phyloP scores from a whole-genome alignment of 2,888 invertebrate species.

The Pseudococcus viburni region DNA sequence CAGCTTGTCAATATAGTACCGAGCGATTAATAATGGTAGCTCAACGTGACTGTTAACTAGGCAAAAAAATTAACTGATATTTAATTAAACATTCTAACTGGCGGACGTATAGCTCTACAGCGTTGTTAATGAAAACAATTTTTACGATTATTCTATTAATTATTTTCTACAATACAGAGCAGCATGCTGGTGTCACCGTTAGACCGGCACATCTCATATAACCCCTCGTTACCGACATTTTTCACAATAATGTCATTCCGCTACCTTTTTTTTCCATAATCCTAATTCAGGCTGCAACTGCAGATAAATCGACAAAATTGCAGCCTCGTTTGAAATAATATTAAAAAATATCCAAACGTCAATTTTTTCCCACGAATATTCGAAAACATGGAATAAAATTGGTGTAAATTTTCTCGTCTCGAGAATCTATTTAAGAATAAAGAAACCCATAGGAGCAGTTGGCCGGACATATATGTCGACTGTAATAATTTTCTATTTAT shows the following conservation, averaged over 20 bases:
- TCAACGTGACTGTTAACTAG: conserved; percentile 37
- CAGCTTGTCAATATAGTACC: conserved; percentile 46
- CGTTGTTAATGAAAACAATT: conserved; percentile 43
- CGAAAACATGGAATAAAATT: not conserved
- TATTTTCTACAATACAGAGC: conserved; percentile 4
- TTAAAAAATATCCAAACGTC: not conserved
- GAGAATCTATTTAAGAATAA: not conserved
- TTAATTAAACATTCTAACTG: conserved; percentile 54
- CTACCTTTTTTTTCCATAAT: not conserved
- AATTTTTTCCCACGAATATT: not conserved
- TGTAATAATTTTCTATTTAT: not conserved
- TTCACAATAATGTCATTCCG: conserved; percentile 1
- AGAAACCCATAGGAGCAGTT: not conserved
- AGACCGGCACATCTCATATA: not conserved
- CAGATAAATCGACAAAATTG: not conserved
- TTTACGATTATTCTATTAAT: conserved; percentile 53
- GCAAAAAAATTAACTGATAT: conserved; percentile 55
- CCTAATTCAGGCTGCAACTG: not conserved
- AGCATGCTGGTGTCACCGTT: not conserved
- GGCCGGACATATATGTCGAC: not conserved
- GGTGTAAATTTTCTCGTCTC: not conserved
- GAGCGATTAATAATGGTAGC: conserved; percentile 40
- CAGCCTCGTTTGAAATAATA: not conserved
- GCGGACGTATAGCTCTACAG: not conserved
- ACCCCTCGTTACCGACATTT: not conserved